Evolutionary conservation across 1,140 invertebrate species (phyloP).

Genomic region (Meloidogyne hapla): DNA sequence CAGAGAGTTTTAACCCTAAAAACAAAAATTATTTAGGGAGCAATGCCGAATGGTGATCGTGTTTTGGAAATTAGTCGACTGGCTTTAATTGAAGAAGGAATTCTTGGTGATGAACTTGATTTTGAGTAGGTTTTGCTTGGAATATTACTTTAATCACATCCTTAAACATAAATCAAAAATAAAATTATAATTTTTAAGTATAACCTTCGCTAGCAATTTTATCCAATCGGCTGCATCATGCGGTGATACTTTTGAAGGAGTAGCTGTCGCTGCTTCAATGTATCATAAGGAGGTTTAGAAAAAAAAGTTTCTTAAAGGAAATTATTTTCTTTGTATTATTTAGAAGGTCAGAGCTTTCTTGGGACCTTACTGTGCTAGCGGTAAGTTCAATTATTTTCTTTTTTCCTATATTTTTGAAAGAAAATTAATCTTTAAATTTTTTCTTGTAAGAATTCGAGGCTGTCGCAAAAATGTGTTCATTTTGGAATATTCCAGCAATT

Average conservation of each 20-base stretch:
- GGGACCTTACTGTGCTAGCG: conserved; percentile 55
- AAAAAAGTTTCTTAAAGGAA: background rate
- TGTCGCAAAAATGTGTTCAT: conserved; percentile 60
- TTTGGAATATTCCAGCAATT: conserved; percentile 63
- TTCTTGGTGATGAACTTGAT: conserved; percentile 55
- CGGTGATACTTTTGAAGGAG: conserved; percentile 58
- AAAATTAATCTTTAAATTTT: background rate
- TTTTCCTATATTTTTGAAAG: too few relatives aligned
- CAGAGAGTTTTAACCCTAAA: too few relatives aligned
- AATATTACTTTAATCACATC: too few relatives aligned
- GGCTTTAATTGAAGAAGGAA: conserved; percentile 53
- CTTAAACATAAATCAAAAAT: too few relatives aligned
- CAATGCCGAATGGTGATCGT: conserved; percentile 54
- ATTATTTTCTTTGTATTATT: background rate
- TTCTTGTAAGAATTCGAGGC: conserved; percentile 54
- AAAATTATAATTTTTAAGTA: conserved; percentile 10
- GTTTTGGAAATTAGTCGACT: conserved; percentile 52
- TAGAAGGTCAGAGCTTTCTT: conserved; percentile 54
- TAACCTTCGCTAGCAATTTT: conserved; percentile 39
- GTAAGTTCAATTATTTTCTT: conserved; percentile 22
- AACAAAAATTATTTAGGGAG: conserved; percentile 51
- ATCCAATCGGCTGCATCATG: conserved; percentile 51
- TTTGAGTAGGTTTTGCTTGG: conserved; percentile 47
- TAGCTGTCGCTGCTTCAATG: conserved; percentile 60
- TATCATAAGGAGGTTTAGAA: conserved; percentile 46